These are phyloP conservation scores for Brotogeris chrysoptera DNA, from an alignment of 2,797 vertebrate species.

Conservation along the genomic window DNA sequence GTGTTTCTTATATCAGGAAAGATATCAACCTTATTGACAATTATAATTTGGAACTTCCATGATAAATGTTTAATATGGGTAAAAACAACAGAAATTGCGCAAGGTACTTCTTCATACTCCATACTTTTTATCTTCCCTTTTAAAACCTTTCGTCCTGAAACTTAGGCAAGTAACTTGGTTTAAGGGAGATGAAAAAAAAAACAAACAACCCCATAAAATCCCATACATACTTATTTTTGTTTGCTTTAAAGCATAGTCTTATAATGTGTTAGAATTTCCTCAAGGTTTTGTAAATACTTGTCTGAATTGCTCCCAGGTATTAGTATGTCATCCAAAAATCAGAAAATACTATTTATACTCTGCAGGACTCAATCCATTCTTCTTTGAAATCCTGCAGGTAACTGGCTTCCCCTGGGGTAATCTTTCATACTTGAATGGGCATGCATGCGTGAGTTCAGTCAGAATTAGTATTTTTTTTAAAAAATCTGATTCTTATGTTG, in stretches of 20 bases:
- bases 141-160: background rate
- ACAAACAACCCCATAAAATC: background rate
- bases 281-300: conserved; percentile 43
- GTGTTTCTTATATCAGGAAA: background rate
- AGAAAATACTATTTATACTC: conserved; percentile 63
- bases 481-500: background rate
- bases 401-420: conserved; percentile 36
- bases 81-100: background rate
- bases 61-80: background rate
- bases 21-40: background rate
- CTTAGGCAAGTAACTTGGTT: background rate
- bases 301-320: conserved; percentile 47
- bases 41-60: background rate
- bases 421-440: conserved; percentile 27
- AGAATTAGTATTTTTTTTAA: background rate
- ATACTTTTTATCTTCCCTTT: background rate
- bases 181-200: background rate
- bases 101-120: background rate
- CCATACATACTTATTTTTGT: background rate
- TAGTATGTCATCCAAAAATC: conserved; percentile 44
- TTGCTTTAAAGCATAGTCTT: background rate
- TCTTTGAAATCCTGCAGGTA: conserved; percentile 58
- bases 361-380: conserved; percentile 20
- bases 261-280: conserved; percentile 10
- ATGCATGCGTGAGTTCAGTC: background rate